Conservation (phyloP, 2,888 invertebrate species). For the Torymus tubicola region DNA sequence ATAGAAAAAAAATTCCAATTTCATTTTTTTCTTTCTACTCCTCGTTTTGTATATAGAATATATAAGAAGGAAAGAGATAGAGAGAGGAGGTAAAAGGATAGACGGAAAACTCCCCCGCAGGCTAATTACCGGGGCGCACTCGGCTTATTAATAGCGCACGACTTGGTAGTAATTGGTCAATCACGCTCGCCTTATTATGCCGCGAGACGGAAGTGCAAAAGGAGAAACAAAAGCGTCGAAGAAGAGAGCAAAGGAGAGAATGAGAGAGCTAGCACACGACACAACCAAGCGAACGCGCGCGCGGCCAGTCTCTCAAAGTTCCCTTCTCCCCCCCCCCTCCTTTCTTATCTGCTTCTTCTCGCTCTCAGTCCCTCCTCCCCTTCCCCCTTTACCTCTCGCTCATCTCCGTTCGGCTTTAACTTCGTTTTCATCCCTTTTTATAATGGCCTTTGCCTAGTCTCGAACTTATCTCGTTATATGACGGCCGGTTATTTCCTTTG, state of each 20-base stretch:
- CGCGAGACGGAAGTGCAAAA: constrained; percentile 25
- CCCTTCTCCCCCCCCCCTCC: constrained; percentile 6
- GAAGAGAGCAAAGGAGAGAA: too few species aligned
- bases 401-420: constrained; percentile 20
- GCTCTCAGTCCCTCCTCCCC: constrained; percentile 23
- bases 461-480: constrained; percentile 47
- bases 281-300: not conserved
- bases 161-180: constrained; percentile 58
- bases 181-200: constrained; percentile 49
- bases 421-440: constrained; percentile 31
- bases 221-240: constrained; percentile 34
- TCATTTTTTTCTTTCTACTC: too few species aligned
- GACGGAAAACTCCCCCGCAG: constrained; percentile 18
- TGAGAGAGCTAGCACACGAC: not conserved
- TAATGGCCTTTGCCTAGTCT: constrained; percentile 34
- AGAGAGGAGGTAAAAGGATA: too few species aligned
- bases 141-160: constrained; percentile 49
- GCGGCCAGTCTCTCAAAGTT: constrained; percentile 12
- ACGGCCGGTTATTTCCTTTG: constrained; percentile 26
- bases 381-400: not conserved
- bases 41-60: too few species aligned
- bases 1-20: too few species aligned
- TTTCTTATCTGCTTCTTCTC: not conserved
- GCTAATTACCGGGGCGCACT: constrained; percentile 38
- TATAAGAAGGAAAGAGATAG: too few species aligned